Conservation (phyloP, 2,113 vertebrate species). For the Colinus virginianus region DNA sequence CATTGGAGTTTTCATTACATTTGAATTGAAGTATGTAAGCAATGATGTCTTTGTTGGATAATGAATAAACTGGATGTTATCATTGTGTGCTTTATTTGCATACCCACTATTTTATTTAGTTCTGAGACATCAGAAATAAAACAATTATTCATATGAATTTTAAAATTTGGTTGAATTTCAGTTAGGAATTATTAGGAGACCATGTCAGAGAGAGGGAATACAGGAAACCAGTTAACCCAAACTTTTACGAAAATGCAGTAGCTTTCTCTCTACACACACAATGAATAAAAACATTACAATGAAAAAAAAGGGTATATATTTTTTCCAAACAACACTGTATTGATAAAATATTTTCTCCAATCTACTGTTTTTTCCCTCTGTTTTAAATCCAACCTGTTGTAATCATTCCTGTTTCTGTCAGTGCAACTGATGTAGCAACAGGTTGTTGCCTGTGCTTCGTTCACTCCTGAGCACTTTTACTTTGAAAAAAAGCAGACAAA, state of each 20-base stretch:
- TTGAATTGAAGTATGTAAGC: not conserved
- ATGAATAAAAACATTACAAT: not conserved
- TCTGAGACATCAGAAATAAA: not conserved
- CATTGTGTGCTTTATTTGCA: not conserved
- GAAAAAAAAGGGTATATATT: not conserved
- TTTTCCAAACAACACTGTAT: not conserved
- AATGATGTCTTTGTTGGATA: not conserved
- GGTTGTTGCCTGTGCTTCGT: not conserved
- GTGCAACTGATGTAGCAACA: not conserved
- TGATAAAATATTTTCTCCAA: not conserved
- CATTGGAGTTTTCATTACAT: not conserved
- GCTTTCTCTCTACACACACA: rapidly evolving
- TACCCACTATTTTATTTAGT: not conserved
- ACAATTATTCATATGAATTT: not conserved
- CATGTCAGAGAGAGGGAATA: rapidly evolving
- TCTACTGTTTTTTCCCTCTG: not conserved
- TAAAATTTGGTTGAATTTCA: not conserved
- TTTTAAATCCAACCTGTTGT: not conserved
- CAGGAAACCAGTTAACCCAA: not conserved
- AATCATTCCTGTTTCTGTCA: not conserved
- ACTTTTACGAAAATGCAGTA: not conserved
- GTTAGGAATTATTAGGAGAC: not conserved
- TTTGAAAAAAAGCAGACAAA: constrained; percentile 31
- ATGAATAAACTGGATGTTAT: not conserved
- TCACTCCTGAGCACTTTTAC: not conserved